Base-by-base conservation (phyloP, 2,113 vertebrate species). In the Laticauda laticaudata region DNA sequence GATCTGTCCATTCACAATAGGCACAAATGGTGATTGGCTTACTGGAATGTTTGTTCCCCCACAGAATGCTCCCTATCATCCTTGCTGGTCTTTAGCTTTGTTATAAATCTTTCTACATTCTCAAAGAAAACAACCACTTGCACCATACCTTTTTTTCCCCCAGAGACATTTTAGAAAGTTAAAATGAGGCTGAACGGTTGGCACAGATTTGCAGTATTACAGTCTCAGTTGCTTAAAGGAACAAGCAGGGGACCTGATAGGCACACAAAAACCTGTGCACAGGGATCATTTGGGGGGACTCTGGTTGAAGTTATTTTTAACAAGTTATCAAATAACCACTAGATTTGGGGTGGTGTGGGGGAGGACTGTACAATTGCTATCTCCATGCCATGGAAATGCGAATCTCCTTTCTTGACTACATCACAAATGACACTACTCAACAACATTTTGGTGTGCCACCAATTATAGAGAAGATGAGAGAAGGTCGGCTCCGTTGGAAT, bases 261-360 rank as follows among this genome's bases (percentile, higher is more conserved):
- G 14, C 15, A 75, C n/a, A 75, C 34, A 75, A 75, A 6, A 18
- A 75, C 18, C n/a, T 75, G 64, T 34, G 5, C n/a, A 75, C n/a
- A 75, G n/a, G 15, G 20, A 7, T 34, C 6, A 81, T 39, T 39
- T 75, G 11, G 64, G 29, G 61, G 3, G 12, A 29, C 48, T 87
- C 51, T 24, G n/a, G 26, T 26, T 12, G n/a, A 34, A 81, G 93
- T 94, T 51, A 96, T 96, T 96, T 93, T 95, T 96, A 96, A 95
- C 93, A 92, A 56, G 6, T 94, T 88, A 43, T 34, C 45, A 85
- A 88, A 93, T 54, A 69, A n/a, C 8, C 48, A 51, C 8, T 51
- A 51, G 8, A 51, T 61, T 61, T n/a, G 11, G 29, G 29, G 48
- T 51, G 48, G 48, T 8, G 48, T 51, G 12, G 29, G 11, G 29